Evolutionary conservation across 2,888 invertebrate species (phyloP), one percentile per base, ranked within the genome.

Genomic region (Endotricha flammealis): DNA sequence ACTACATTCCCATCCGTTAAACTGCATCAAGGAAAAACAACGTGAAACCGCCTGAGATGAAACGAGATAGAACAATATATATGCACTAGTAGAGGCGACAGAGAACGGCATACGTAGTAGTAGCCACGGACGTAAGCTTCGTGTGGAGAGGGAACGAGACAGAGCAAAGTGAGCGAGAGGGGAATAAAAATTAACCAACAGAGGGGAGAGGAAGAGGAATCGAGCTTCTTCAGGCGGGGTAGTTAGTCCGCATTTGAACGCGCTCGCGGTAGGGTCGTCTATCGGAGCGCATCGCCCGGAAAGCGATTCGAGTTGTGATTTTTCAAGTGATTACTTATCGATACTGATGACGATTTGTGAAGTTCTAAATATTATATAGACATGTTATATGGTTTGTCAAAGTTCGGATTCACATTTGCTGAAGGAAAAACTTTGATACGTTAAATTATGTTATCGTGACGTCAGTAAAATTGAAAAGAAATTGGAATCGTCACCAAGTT

Each of bases 21-120:
- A 83, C 81, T 86, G 86, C 86, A 86, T 83, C 82, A 80, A 77
- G 82, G 81, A 85, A 83, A 85, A 86, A 82, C 80, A 82, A 83
- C 82, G 77, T 77, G 67, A 80, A 82, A 79, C 80, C 73, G 69
- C 82, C 79, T 71, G 79, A 82, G 86, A 85, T 85, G 76, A 85
- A 86, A 86, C 82, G 86, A 83, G 86, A 86, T 86, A 80, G 86
- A 86, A 79, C 76, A 85, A 82, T 82, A 79, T 86, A 86, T 76
- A 86, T 85, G 86, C 85, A 83, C 73, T 83, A 81, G 75, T 79
- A 80, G 67, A 78, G 78, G 72, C 65, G 75, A 83, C 75, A 85
- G 81, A 83, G 74, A 78, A 72, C 75, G 69, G 66, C 71, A 83
- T 75, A 83, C 72, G 74, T 81, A 83, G 78, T 80, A 81, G 75